These are phyloP conservation scores for Clarias fuscus DNA, from an alignment of 2,797 vertebrate species.

Conservation along the genomic window DNA sequence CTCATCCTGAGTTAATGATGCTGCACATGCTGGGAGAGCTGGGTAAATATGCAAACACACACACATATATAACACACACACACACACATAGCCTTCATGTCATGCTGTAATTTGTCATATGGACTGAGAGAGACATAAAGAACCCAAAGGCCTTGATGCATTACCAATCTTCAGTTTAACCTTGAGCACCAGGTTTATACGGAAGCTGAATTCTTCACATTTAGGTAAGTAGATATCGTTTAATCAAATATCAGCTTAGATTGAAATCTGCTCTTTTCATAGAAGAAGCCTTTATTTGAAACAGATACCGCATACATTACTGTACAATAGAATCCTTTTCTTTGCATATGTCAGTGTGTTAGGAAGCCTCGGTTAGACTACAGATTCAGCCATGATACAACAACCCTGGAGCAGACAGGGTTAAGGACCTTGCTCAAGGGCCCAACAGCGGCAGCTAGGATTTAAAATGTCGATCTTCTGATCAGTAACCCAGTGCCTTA, in stretches of 20 bases:
- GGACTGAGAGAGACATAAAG: background rate
- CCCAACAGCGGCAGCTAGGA: too few relatives aligned
- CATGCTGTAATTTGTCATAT: conserved; percentile 11
- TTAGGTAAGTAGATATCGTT: background rate
- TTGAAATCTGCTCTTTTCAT: background rate
- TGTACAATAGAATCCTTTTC: too few relatives aligned
- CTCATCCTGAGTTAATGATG: conserved; percentile 33
- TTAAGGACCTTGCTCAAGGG: too few relatives aligned
- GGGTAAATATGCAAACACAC: conserved; percentile 12
- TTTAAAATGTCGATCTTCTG: too few relatives aligned
- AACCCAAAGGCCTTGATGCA: background rate
- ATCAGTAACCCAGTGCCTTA: too few relatives aligned
- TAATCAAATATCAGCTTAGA: background rate
- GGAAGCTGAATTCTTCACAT: background rate
- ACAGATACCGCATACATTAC: too few relatives aligned
- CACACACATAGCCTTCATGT: background rate
- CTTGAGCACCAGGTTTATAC: conserved; percentile 28
- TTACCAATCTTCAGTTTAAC: conserved; percentile 30
- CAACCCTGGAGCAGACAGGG: too few relatives aligned
- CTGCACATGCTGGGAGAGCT: conserved; percentile 6
- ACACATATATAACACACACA: conserved; percentile 4
- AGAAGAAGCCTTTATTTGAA: too few relatives aligned
- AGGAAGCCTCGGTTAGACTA: too few relatives aligned
- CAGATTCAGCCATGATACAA: too few relatives aligned
- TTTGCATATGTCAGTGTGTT: too few relatives aligned